phyloP scores from a whole-genome alignment of 2,797 vertebrate genomes.

The Buphagus erythrorhynchus region DNA sequence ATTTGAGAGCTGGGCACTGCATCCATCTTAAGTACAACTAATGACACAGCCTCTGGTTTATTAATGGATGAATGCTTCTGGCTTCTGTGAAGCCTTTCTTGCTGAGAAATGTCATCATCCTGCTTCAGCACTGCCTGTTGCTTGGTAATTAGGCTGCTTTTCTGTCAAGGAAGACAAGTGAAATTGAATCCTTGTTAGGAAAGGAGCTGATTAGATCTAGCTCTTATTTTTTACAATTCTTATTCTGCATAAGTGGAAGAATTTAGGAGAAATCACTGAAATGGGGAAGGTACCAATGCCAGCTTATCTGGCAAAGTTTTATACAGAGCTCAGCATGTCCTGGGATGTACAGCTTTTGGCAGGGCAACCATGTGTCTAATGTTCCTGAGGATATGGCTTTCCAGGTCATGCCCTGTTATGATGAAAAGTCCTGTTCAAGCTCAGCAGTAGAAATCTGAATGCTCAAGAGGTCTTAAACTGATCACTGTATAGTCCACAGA shows the following conservation, averaged over 20 bases:
- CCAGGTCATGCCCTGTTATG: not conserved
- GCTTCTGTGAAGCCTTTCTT: not conserved
- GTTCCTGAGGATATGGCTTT: not conserved
- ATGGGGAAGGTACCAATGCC: not conserved
- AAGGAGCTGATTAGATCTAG: not conserved
- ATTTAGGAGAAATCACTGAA: not conserved
- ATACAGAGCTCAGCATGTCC: not conserved
- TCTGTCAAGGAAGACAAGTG: not conserved
- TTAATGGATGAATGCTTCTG: not conserved
- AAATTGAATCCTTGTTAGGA: not conserved
- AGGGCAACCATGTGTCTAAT: not conserved
- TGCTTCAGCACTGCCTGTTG: not conserved
- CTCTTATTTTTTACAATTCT: not conserved
- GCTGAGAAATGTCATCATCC: not conserved
- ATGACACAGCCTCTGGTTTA: not conserved
- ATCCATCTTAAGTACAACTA: not conserved
- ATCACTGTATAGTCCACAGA: not conserved
- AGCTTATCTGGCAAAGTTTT: not conserved
- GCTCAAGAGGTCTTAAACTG: not conserved
- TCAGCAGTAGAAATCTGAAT: not conserved
- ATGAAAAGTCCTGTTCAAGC: not conserved
- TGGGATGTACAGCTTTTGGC: not conserved
- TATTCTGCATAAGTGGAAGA: not conserved
- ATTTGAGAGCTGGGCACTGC: not conserved
- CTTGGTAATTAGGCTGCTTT: not conserved